Base-by-base conservation (phyloP, 1,140 invertebrate genomes). In the Pseudomyrmex dendroicus region DNA sequence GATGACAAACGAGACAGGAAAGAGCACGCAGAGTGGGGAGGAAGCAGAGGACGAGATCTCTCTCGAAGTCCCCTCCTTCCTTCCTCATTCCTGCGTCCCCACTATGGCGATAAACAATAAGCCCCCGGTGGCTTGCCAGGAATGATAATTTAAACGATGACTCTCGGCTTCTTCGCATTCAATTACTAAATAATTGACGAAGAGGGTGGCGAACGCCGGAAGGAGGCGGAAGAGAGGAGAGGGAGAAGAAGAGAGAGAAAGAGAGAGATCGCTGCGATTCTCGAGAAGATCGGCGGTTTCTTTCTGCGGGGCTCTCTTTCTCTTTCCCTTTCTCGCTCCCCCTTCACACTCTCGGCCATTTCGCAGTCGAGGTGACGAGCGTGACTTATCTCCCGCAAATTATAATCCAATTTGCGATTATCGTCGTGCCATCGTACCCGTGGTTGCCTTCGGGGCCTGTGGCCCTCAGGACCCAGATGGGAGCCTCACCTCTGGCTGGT, bases 371-470 rank as follows among this genome's bases (percentile, higher is more conserved):
- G 91, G 89, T 92, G 92, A 94, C 91, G 91, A 93, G 92, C 93
- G 91, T 93, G 93, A 94, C 92, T 93, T 94, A 93, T 92, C 86
- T 90, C 89, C 83, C 78, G 89, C 91, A 91, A 94, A 94, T 94
- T 94, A 94, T 93, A 94, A 94, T 94, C 92, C 92, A 94, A 94
- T 94, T 94, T 94, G 90, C 92, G 93, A 93, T 93, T 94, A 93
- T 92, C 91, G 91, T 91, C 90, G 89, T 89, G 87, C 86, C 87
- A 85, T 86, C 68, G 76, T 83, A 66, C 56, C 85, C 67, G 67
- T 83, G 77, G 83, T 73, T 64, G 82, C 83, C 84, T 89, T 73
- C 70, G 67, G 88, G 84, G 59, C 74, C 84, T 62, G 67, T 68
- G 35, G 50, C 73, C 57, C 57, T 22, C n/a, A 70, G 80, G 74